A percentile compares a stretch with the other conserved stretches of the same genome.
Evolutionary conservation across 2,113 vertebrate species (phyloP).

Genomic region (Symphodus melops): DNA sequence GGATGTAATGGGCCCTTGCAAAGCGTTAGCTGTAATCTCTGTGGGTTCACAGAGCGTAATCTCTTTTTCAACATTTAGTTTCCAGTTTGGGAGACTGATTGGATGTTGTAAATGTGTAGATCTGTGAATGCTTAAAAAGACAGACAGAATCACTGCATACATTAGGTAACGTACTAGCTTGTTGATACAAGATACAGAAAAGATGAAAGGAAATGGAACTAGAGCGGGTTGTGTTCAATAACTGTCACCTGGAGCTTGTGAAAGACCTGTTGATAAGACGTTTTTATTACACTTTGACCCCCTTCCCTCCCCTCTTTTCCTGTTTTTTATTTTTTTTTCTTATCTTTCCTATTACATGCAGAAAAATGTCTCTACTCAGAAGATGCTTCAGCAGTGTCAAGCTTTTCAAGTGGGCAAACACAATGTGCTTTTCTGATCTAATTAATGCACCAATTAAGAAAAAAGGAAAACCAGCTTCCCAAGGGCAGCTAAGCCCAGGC

Average conservation of each 20-base stretch:
- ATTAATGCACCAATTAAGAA: constrained; percentile 97
- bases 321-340: constrained; percentile 43
- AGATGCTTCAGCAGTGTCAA: constrained; percentile 51
- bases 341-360: constrained; percentile 39
- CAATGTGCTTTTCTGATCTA: constrained; percentile 87
- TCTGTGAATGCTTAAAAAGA: constrained; percentile 32
- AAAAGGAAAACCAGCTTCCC: constrained; percentile 89
- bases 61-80: constrained; percentile 56
- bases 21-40: constrained; percentile 55
- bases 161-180: constrained; percentile 14
- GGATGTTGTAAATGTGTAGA: constrained; percentile 44
- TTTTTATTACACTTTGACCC: constrained; percentile 16
- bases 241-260: constrained; percentile 26
- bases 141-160: not conserved
- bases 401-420: constrained; percentile 70
- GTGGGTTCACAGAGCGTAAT: constrained; percentile 53
- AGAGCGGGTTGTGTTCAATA: not conserved
- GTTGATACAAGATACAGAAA: constrained; percentile 4
- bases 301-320: not conserved
- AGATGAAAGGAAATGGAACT: constrained; percentile 5
- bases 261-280: constrained; percentile 41
- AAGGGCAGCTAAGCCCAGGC: constrained; percentile 89
- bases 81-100: constrained; percentile 48
- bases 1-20: constrained; percentile 53
- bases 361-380: constrained; percentile 31